A percentile compares a stretch with the other conserved stretches of the same genome.
Evolutionary conservation across 2,888 invertebrate genomes (phyloP).

Genomic region (Cetonia aurata): DNA sequence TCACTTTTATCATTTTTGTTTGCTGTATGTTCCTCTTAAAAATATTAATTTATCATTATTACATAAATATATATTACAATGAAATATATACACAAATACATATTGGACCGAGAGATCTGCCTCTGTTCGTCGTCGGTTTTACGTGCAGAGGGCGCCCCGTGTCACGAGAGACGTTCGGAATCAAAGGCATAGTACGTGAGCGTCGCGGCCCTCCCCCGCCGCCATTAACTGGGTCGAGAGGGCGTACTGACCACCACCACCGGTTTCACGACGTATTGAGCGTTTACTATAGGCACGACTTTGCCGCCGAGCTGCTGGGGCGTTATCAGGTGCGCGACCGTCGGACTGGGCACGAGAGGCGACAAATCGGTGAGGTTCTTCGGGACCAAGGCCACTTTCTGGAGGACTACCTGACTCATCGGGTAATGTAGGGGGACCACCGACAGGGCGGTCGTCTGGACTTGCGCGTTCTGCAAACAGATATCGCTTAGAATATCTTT

Average conservation of each 20-base stretch:
- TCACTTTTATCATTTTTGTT: too few relatives aligned
- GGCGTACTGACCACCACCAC: conserved; percentile 75
- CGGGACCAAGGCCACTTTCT: conserved; percentile 65
- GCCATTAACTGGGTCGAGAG: conserved; percentile 52
- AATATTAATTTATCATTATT: conserved; percentile 5
- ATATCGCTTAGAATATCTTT: neutral
- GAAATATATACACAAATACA: conserved; percentile 29
- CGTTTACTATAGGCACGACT: conserved; percentile 75
- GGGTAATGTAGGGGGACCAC: conserved; percentile 63
- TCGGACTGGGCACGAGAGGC: conserved; percentile 77
- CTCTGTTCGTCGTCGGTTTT: neutral
- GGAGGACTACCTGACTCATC: conserved; percentile 67
- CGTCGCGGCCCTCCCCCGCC: conserved; percentile 2
- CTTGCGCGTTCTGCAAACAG: conserved; percentile 48
- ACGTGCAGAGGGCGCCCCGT: conserved; percentile 16
- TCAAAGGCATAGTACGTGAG: conserved; percentile 32
- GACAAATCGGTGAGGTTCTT: conserved; percentile 74
- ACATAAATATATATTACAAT: conserved; percentile 36
- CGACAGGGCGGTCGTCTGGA: conserved; percentile 63
- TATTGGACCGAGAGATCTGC: neutral
- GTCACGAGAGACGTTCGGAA: conserved; percentile 1
- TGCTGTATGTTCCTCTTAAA: conserved; percentile 3
- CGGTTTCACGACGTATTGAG: conserved; percentile 79
- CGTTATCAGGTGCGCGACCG: conserved; percentile 76
- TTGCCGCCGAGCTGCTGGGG: conserved; percentile 71